phyloP scores from a whole-genome alignment of 2,113 vertebrate species.

The Lampris incognitus region DNA sequence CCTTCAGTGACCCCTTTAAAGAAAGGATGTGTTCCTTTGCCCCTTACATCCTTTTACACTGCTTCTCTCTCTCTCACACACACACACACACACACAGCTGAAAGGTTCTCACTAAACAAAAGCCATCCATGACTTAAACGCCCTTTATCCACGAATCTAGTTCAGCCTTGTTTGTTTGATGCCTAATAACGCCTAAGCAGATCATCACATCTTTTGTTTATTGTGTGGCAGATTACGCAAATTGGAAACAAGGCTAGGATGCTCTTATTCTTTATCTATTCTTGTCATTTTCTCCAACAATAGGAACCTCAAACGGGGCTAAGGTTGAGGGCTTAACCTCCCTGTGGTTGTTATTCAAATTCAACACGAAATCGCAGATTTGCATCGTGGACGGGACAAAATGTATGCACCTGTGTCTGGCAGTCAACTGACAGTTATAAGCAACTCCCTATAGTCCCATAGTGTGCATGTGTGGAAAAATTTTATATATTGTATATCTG shows the following conservation, averaged over 20 bases:
- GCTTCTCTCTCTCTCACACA: neutral
- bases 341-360: too few species aligned
- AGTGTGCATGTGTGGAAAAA: too few species aligned
- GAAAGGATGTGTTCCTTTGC: slow-evolving; percentile 1
- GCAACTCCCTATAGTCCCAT: too few species aligned
- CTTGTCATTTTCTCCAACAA: neutral
- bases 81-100: neutral
- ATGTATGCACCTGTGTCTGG: too few species aligned
- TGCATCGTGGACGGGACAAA: too few species aligned
- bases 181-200: neutral
- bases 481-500: too few species aligned
- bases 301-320: neutral
- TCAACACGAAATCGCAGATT: too few species aligned
- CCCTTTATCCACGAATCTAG: neutral
- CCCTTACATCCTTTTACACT: neutral
- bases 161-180: slow-evolving; percentile 11
- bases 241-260: neutral
- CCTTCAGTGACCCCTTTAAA: slow-evolving; percentile 4
- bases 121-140: neutral
- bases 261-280: neutral
- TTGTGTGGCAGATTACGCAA: slow-evolving; percentile 35
- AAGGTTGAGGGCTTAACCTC: neutral
- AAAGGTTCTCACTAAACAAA: neutral
- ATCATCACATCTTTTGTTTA: slow-evolving; percentile 28
- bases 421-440: too few species aligned